A percentile compares a stretch with the other conserved stretches of the same genome.
Evolutionary conservation across 2,888 invertebrate species (phyloP).

Genomic region (Cerastoderma edule): DNA sequence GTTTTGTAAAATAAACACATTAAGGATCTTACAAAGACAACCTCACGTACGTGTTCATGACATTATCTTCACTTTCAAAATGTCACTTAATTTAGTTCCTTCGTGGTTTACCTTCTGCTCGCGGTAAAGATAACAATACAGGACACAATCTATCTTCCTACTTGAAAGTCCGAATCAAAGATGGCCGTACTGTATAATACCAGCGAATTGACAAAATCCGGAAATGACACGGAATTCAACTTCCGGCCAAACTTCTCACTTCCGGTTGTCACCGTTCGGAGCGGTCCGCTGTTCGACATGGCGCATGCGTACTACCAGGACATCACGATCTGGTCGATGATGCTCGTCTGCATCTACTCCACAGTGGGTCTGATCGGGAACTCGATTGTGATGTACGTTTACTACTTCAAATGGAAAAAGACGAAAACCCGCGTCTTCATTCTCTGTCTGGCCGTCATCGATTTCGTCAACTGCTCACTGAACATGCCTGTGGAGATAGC

Average conservation of each 20-base stretch:
- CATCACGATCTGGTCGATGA: conserved; percentile 41
- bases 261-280: not conserved
- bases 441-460: conserved; percentile 42
- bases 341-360: conserved; percentile 29
- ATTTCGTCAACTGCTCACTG: conserved; percentile 51
- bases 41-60: too few relatives aligned
- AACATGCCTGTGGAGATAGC: conserved; percentile 56
- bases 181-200: not conserved
- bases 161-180: not conserved
- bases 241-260: not conserved
- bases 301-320: conserved; percentile 18
- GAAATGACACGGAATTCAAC: not conserved
- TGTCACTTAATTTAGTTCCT: too few relatives aligned
- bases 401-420: conserved; percentile 53
- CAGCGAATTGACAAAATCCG: too few relatives aligned
- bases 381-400: conserved; percentile 48
- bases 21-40: too few relatives aligned
- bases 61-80: too few relatives aligned
- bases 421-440: conserved; percentile 55
- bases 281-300: conserved; percentile 29
- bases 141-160: too few relatives aligned
- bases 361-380: conserved; percentile 44
- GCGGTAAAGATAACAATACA: not conserved
- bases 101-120: too few relatives aligned
- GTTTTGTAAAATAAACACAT: too few relatives aligned